A percentile compares a stretch with the other conserved stretches of the same genome.
These are phyloP conservation scores for Oncorhynchus tshawytscha DNA, from an alignment of 2,113 vertebrate genomes.

Conservation along the genomic window DNA sequence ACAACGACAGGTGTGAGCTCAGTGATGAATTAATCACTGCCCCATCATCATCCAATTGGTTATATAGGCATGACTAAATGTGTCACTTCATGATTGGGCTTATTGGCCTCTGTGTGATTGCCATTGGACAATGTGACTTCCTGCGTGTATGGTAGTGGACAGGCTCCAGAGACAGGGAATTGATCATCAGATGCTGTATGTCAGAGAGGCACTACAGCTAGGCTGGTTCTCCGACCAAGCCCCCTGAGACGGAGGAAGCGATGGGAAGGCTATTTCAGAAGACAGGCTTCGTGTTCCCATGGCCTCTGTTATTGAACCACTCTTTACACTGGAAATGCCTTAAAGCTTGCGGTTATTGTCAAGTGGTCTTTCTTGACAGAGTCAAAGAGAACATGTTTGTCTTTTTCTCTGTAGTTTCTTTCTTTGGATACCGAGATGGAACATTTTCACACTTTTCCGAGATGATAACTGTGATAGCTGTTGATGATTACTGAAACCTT, in stretches of 20 bases:
- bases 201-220: neutral
- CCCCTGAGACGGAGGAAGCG: neutral
- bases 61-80: neutral
- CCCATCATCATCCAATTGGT: neutral
- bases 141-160: too few species aligned
- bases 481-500: too few species aligned
- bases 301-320: neutral
- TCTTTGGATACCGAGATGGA: neutral
- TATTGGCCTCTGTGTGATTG: neutral
- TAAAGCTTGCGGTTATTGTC: neutral
- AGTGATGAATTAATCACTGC: neutral
- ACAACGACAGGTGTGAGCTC: too few species aligned
- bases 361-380: neutral
- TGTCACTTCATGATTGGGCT: neutral
- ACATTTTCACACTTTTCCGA: neutral
- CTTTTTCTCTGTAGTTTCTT: neutral
- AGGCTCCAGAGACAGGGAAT: neutral
- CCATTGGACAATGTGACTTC: neutral
- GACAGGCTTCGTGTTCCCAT: neutral
- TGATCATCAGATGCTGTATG: neutral
- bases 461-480: neutral
- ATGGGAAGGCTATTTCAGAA: neutral
- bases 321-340: neutral
- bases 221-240: neutral
- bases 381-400: neutral